phyloP scores from a whole-genome alignment of 2,888 invertebrate species.

The Ormyrus pomaceus region DNA sequence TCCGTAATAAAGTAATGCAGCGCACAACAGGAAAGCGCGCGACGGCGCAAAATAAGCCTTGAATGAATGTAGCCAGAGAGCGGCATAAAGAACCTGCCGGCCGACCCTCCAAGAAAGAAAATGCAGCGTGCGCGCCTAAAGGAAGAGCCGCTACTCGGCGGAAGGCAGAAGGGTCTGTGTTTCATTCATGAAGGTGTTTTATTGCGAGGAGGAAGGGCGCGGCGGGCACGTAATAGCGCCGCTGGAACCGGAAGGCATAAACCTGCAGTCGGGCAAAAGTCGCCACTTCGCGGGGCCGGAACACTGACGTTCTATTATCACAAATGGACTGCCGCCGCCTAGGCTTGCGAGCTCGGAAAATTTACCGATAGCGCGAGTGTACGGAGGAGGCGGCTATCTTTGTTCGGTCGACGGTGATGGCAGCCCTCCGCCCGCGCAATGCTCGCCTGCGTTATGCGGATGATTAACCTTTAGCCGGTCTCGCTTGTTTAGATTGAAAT shows the following conservation, averaged over 20 bases:
- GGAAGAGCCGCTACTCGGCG: constrained; percentile 3
- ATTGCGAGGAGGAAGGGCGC: constrained; percentile 69
- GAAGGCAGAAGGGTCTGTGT: constrained; percentile 49
- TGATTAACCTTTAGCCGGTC: constrained; percentile 42
- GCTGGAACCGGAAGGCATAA: constrained; percentile 74
- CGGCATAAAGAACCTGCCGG: too few relatives aligned
- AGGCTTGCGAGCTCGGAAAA: background rate
- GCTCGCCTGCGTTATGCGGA: constrained; percentile 26
- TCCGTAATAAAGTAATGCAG: too few relatives aligned
- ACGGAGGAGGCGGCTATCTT: constrained; percentile 17
- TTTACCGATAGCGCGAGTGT: background rate
- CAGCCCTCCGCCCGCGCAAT: background rate
- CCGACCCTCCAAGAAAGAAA: background rate
- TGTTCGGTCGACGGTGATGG: constrained; percentile 20
- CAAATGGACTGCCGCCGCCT: constrained; percentile 4
- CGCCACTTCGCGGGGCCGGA: constrained; percentile 57
- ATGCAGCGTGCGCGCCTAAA: background rate
- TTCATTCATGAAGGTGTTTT: constrained; percentile 74
- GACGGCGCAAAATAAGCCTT: too few relatives aligned
- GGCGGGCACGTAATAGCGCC: constrained; percentile 65
- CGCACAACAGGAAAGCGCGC: too few relatives aligned
- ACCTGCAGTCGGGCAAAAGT: constrained; percentile 65
- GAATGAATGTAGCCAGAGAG: too few relatives aligned
- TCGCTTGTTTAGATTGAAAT: constrained; percentile 4
- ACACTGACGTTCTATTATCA: constrained; percentile 39